Evolutionary conservation across 2,797 vertebrate species (phyloP), one percentile per base, ranked within the genome.

Genomic region (Natrix natrix): DNA sequence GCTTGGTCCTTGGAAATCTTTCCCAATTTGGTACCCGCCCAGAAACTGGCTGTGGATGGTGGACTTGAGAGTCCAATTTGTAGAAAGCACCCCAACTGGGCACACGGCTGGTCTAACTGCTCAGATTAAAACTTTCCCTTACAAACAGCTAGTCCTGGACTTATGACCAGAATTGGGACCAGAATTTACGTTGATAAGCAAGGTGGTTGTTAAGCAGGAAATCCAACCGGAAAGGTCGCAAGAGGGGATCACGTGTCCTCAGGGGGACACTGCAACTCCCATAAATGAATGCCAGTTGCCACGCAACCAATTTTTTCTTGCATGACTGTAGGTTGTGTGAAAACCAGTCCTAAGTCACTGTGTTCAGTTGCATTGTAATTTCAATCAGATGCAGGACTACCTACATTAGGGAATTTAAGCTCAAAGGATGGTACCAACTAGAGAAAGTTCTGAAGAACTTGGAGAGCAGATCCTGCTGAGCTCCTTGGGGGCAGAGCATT

Each of bases 401-500:
- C 66, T 7, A 7, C 17, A 74, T n/a, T 12, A 24, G 43, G 28
- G 26, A 12, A 48, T 26, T 32, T 54, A 83, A 92, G 60, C 92
- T 32, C 48, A 8, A 24, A 3, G 28, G 52, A 22, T 32, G 5
- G 13, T 37, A 26, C 61, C 4, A 1, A 28, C 26, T 1, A 17
- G 59, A 16, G 43, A 32, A 61, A 32, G 78, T 63, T 91, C 91
- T 32, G 83, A 37, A 87, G 48, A 48, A 12, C 3, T 5, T 12
- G 14, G 69, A 28, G 69, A 24, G 5, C 10, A 48, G 43, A 22
- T 20, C 37, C 48, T 8, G 8, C 13, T 22, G 4, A 3, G 2
- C 17, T 14, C n/a, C 2, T 0, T 56, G 54, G 55, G 0, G 60
- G 55, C 4, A 1, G 54, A 0, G 37, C 66, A 48, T 52, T 1